A percentile compares a stretch with the other conserved stretches of the same genome.
Conservation (phyloP, 2,113 vertebrate species). For the Spea bombifrons region DNA sequence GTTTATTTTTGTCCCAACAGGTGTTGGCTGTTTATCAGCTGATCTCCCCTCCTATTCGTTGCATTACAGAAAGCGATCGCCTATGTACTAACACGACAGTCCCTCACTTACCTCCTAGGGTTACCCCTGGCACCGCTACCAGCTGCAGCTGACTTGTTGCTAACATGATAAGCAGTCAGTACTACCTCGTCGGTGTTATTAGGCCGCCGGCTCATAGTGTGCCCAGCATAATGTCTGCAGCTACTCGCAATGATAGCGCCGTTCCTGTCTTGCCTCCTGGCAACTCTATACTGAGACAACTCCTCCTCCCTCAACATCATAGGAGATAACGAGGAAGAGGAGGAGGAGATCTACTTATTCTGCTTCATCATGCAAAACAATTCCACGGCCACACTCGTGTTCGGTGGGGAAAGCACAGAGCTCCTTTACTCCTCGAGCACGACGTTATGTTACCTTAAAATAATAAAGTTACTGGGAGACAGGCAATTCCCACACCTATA, state of each 20-base stretch:
- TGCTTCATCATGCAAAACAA: slow-evolving; percentile 39
- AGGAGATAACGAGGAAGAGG: slow-evolving; percentile 30
- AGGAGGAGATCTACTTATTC: slow-evolving; percentile 5
- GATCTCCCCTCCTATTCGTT: background rate
- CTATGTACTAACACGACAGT: background rate
- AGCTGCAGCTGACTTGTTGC: slow-evolving; percentile 18
- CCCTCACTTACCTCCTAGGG: slow-evolving; percentile 39
- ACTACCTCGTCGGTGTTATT: slow-evolving; percentile 8
- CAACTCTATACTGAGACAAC: slow-evolving; percentile 16
- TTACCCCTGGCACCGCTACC: background rate
- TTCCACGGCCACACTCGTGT: slow-evolving; percentile 6
- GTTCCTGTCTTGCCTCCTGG: slow-evolving; percentile 34
- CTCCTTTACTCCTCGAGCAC: background rate
- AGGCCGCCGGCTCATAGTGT: slow-evolving; percentile 41
- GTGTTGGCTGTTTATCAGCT: background rate
- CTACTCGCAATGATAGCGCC: slow-evolving; percentile 22
- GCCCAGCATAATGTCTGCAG: slow-evolving; percentile 34
- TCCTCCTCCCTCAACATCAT: slow-evolving; percentile 32
- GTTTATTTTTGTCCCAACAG: slow-evolving; percentile 1
- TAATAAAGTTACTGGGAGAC: background rate
- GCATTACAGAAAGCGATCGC: background rate
- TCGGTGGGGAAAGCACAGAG: background rate
- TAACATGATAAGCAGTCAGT: slow-evolving; percentile 34
- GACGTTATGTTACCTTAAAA: background rate
- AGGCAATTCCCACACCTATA: background rate